These are phyloP conservation scores for Myotis brandtii DNA, from an alignment of 2,113 vertebrate species.

Conservation along the genomic window DNA sequence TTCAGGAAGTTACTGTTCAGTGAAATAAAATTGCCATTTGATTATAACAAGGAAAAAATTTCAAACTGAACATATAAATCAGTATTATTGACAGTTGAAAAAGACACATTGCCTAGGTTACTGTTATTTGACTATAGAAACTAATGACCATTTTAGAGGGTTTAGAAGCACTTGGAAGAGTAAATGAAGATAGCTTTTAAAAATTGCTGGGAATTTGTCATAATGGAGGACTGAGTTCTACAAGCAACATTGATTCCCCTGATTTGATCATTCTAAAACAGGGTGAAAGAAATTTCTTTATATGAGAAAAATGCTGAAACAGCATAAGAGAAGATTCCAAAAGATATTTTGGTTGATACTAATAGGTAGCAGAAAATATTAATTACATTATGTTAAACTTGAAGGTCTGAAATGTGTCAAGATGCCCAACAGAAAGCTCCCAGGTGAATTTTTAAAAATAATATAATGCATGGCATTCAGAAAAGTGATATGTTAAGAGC, in stretches of 20 bases:
- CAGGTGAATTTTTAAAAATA: neutral
- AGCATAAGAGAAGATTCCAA: neutral
- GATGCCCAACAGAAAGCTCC: neutral
- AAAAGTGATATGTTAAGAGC: neutral
- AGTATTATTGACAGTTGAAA: constrained; percentile 73
- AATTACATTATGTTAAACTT: neutral
- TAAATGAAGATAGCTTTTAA: constrained; percentile 82
- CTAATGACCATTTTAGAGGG: constrained; percentile 78
- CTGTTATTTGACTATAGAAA: constrained; percentile 76
- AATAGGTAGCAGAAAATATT: constrained; percentile 19
- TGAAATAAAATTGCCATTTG: constrained; percentile 71
- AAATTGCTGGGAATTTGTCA: constrained; percentile 80
- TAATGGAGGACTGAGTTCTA: constrained; percentile 67
- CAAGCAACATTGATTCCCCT: constrained; percentile 73
- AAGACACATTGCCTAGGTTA: constrained; percentile 73
- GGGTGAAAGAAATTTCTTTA: constrained; percentile 34
- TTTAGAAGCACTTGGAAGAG: constrained; percentile 76
- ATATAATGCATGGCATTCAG: neutral
- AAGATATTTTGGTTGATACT: constrained; percentile 40
- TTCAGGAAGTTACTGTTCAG: constrained; percentile 63
- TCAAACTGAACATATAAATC: constrained; percentile 72
- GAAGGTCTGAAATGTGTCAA: neutral
- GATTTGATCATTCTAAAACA: constrained; percentile 67
- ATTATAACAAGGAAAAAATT: constrained; percentile 60
- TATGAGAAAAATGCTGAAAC: constrained; percentile 74